Evolutionary conservation across 2,888 invertebrate genomes (phyloP).

Genomic region (Nomada fucata): DNA sequence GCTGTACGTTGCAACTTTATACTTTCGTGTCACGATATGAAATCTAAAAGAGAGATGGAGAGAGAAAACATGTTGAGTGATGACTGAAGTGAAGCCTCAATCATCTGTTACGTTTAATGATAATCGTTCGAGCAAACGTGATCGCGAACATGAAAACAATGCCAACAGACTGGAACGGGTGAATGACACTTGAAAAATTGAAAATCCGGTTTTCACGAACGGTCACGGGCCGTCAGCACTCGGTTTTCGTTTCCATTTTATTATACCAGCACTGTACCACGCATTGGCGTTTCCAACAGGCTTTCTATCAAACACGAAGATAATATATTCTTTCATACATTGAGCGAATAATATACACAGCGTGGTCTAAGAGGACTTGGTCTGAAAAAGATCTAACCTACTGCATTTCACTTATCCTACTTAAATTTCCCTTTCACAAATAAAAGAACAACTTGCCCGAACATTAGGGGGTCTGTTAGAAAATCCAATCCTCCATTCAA

Average conservation of each 20-base stretch:
- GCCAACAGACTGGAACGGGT: neutral
- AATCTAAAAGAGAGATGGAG: neutral
- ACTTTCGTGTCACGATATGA: neutral
- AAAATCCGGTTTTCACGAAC: neutral
- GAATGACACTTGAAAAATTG: constrained; percentile 1
- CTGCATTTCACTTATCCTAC: too few relatives aligned
- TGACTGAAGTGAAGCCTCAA: constrained; percentile 25
- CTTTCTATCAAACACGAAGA: too few relatives aligned
- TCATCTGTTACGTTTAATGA: constrained; percentile 19
- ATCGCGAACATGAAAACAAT: constrained; percentile 1
- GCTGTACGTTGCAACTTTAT: constrained; percentile 2
- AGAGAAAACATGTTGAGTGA: neutral
- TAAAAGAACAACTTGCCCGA: too few relatives aligned
- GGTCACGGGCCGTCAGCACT: neutral
- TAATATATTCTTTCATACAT: too few relatives aligned
- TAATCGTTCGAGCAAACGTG: neutral
- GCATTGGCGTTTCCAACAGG: too few relatives aligned
- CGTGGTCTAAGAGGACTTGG: too few relatives aligned
- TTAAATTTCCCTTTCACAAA: too few relatives aligned
- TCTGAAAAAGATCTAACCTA: too few relatives aligned
- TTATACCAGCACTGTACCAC: neutral
- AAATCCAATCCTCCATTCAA: too few relatives aligned
- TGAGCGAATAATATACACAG: too few relatives aligned
- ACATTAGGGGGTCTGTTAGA: too few relatives aligned
- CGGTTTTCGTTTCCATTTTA: neutral